Base-by-base conservation (phyloP, 37 sponge, comb jelly and placozoan genomes). In the Bolinopsis microptera region DNA sequence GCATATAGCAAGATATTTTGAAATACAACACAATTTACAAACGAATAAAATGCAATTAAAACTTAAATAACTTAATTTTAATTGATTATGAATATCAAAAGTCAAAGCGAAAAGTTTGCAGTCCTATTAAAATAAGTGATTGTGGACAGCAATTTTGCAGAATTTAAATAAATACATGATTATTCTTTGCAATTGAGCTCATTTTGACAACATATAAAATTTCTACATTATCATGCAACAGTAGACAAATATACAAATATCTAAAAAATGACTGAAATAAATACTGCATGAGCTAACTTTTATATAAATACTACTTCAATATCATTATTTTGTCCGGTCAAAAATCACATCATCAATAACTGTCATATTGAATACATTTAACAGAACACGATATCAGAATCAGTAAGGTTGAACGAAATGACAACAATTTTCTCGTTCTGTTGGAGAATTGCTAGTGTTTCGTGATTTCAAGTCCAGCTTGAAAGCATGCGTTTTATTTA, bases 11-110 rank as follows among this genome's bases (percentile, higher is more conserved):
- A 36, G 82, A 80, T 80, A 80, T 80, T 80, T 80, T 80, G 82
- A 80, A 80, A 36, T 80, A 80, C 82, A 80, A 80, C 74, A 70
- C 74, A 70, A 70, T 22, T 70, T 70, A 70, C 74, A 70, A 70
- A 70, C 74, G 30, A 70, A 70, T 70, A 70, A 70, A 48, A 70
- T 70, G 30, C 74, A 70, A 70, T 70, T 26, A 70, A 28, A 70
- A 70, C 74, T 70, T 70, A 70, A 70, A 70, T 70, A 70, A 26
- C 3, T 70, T 70, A 70, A 26, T 28, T 70, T 48, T 48, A 48
- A 48, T 48, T 48, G 61, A 48, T 48, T 48, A 48, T 48, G 61
- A 48, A 48, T 48, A 48, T 48, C 61, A 48, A 48, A 48, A 48
- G 61, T 48, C 61, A 48, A 48, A 48, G 61, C 61, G 61, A 48